Base-by-base conservation (phyloP, 1,140 invertebrate genomes). In the Leptestheria dahalacensis region DNA sequence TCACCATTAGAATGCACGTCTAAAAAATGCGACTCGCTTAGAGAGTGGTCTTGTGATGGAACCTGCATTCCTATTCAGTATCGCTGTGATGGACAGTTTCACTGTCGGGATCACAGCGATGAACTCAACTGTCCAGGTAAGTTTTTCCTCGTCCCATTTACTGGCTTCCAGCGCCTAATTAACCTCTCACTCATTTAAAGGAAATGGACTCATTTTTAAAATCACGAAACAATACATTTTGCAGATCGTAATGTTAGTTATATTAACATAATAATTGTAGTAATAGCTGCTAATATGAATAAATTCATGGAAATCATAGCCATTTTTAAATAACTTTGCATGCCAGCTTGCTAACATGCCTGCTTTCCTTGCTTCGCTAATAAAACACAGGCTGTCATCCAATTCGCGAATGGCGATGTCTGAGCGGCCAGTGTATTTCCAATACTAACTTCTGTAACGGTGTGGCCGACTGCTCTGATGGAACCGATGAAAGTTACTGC, bases 21-120 rank as follows among this genome's bases (percentile, higher is more conserved):
- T 52, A 25, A 26, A 52, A 2, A 1, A 20, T 52, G 51, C 23
- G 51, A 15, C 33, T n/a, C 53, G 0, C 23, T 56, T 29, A 23
- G 24, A 41, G 33, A 41, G 15, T 41, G 33, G 33, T 6, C 33
- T 41, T 41, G 33, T 41, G 33, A 41, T 15, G 33, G 33, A 9
- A 41, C 33, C 15, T 41, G 33, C 33, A 6, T 41, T 41, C 33
- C 33, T 15, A 6, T 41, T 41, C 6, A 41, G 33, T 41, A 41
- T 33, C 61, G 63, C 9, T 72, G 70, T 60, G 68, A 71, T 59
- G 59, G 62, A 29, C 52, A 64, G 18, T 61, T 62, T 59, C 69
- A 72, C 60, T 72, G 70, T 61, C 33, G 60, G 11, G 75, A 76
- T 62, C 61, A 59, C 33, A 72, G 70, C n/a, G 75, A 76, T 65